phyloP scores from a whole-genome alignment of 2,797 vertebrate species.

The Sciurus vulgaris region DNA sequence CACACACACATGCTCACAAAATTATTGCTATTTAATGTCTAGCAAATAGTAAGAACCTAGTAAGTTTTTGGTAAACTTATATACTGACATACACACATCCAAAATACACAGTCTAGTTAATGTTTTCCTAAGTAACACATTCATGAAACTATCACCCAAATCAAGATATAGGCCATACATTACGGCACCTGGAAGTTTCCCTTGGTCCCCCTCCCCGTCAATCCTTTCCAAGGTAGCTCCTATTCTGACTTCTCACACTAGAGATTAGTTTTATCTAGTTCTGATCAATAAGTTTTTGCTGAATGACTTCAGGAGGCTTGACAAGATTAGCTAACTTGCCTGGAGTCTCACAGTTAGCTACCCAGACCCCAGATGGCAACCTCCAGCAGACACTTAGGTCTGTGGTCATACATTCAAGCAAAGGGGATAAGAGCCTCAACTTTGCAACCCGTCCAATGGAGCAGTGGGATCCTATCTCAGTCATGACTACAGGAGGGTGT shows the following conservation, averaged over 20 bases:
- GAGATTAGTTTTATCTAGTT: constrained; percentile 14
- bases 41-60: neutral
- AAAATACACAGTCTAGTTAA: constrained; percentile 1
- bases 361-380: neutral
- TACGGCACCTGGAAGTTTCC: neutral
- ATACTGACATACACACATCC: neutral
- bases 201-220: neutral
- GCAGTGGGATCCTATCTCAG: neutral
- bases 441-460: neutral
- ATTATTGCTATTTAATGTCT: neutral
- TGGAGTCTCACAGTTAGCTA: neutral
- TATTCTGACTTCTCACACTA: neutral
- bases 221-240: neutral
- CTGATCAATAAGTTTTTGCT: constrained; percentile 14
- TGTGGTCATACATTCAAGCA: neutral
- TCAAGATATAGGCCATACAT: neutral
- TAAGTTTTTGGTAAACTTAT: neutral
- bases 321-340: neutral
- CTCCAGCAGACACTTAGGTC: neutral
- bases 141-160: neutral
- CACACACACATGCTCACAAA: too few species aligned
- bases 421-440: neutral
- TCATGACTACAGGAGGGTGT: neutral
- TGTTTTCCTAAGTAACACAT: constrained; percentile 13
- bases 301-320: constrained; percentile 54